A percentile compares a stretch with the other conserved stretches of the same genome.
Evolutionary conservation across 2,797 vertebrate genomes (phyloP).

Genomic region (Sandelia bainsii): DNA sequence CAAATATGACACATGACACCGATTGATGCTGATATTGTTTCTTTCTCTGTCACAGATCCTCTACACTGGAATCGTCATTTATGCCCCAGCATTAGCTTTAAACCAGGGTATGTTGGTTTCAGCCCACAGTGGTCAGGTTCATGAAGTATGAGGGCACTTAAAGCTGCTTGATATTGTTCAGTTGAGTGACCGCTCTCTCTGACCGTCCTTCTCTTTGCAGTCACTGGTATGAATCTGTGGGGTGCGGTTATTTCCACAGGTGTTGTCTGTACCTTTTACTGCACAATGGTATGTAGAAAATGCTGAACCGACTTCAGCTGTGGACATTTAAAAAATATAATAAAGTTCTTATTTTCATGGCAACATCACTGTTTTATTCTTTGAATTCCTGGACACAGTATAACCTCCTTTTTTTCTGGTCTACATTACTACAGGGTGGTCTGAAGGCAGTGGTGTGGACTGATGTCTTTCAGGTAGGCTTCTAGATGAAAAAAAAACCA

Average conservation of each 20-base stretch:
- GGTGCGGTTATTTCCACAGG: conserved; percentile 93
- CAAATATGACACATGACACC: background rate
- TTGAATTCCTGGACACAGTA: background rate
- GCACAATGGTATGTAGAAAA: conserved; percentile 89
- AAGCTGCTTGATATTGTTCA: conserved; percentile 25
- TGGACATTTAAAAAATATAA: background rate
- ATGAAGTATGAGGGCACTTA: conserved; percentile 38
- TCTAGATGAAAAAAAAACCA: conserved; percentile 31
- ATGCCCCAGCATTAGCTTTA: conserved; percentile 85
- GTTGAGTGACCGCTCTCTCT: conserved; percentile 36
- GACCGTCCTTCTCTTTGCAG: conserved; percentile 69
- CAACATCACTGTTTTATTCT: background rate
- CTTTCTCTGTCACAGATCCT: conserved; percentile 76
- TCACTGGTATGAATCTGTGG: conserved; percentile 95
- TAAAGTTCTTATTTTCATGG: background rate
- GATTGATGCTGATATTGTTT: background rate
- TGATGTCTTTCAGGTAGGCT: conserved; percentile 93
- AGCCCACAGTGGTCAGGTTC: conserved; percentile 6
- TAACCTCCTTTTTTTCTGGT: conserved; percentile 21
- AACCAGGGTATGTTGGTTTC: conserved; percentile 83
- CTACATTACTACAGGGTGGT: conserved; percentile 88
- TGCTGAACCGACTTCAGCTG: conserved; percentile 49
- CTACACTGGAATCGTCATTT: conserved; percentile 88
- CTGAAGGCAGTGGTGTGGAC: conserved; percentile 98
- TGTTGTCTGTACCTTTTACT: conserved; percentile 96